Base-by-base conservation (phyloP, 2,797 vertebrate species). In the Sylvilagus floridanus region DNA sequence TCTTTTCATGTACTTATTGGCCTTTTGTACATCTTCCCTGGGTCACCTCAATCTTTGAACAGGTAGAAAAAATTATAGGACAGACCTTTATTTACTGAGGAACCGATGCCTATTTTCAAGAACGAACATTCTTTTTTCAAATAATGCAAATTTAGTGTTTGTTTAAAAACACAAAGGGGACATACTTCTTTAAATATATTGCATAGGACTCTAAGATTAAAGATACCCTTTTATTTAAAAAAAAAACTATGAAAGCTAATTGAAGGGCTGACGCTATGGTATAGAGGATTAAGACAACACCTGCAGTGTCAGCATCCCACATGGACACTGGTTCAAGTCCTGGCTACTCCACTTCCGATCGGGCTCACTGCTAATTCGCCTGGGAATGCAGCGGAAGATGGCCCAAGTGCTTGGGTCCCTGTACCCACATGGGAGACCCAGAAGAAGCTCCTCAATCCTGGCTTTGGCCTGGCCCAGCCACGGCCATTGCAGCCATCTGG, bases 111-210 rank as follows among this genome's bases (percentile, higher is more conserved):
- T 32, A 21, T 73, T 91, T 71, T 76, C 13, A 91, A 73, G 47
- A 79, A 71, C 60, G 73, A 79, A 75, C 24, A 71, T 69, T 47
- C 17, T 75, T 54, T 75, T 77, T 88, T 92, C 52, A 81, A 47
- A 9, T 42, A 66, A 94, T 54, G 66, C 52, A 84, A 87, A 95
- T 84, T 86, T 76, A 72, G 81, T 52, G 81, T 60, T 66, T 90
- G n/a, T 37, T 84, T 81, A 83, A 75, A 95, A 88, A 76, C 76
- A 60, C 62, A 88, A 84, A 91, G 12, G 42, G 10, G 52, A 26
- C 62, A 32, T n/a, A 66, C 21, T 37, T 91, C 30, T 83, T 78
- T 62, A 91, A 71, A n/a, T 95, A 63, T 3, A 54, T 85, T 47
- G 37, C 30, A 78, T 71, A 19, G 32, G 42, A 88, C n/a, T 77